phyloP scores from a whole-genome alignment of 2,888 invertebrate genomes.

The Anagyrus pseudococci region DNA sequence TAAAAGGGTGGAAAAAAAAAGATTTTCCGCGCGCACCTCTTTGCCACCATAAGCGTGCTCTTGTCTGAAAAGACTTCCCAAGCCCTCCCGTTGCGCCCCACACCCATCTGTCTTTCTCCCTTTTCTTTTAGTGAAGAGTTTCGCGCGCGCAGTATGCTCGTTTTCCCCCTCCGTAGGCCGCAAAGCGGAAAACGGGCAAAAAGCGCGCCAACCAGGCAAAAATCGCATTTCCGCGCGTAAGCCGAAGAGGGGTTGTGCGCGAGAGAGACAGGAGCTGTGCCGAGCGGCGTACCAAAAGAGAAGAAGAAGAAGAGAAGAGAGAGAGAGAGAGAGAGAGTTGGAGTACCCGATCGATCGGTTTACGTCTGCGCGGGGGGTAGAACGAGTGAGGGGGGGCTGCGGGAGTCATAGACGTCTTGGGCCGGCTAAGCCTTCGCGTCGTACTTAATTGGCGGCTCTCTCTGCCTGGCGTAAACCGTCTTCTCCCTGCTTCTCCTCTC shows the following conservation, averaged over 20 bases:
- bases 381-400: conserved; percentile 10
- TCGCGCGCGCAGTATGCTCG: neutral
- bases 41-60: too few relatives aligned
- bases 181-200: neutral
- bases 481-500: neutral
- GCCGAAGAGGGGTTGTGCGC: neutral
- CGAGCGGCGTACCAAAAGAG: too few relatives aligned
- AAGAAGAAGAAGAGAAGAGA: too few relatives aligned
- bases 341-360: conserved; percentile 27
- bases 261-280: conserved; percentile 1
- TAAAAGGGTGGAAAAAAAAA: neutral
- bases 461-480: too few relatives aligned
- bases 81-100: neutral
- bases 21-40: too few relatives aligned
- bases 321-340: conserved; percentile 2
- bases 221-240: neutral
- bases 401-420: neutral
- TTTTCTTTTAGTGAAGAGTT: neutral
- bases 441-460: too few relatives aligned
- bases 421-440: neutral
- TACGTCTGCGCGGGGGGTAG: conserved; percentile 14
- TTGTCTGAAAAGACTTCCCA: neutral
- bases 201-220: neutral
- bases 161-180: too few relatives aligned
- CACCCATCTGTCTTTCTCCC: neutral